Evolutionary conservation across 2,797 vertebrate genomes (phyloP).

Genomic region (Buphagus erythrorhynchus): DNA sequence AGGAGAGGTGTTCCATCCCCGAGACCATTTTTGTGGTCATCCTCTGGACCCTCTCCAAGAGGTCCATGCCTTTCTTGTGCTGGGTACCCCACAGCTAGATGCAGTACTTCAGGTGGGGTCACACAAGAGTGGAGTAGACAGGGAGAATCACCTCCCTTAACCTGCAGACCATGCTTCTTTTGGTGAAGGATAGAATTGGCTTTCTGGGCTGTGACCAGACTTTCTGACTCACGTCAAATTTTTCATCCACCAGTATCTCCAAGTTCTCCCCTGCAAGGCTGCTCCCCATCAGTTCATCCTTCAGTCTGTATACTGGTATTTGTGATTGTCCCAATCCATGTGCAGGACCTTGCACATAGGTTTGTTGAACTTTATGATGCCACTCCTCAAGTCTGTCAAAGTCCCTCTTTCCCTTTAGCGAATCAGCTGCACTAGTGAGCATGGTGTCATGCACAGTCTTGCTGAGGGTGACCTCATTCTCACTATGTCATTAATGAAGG

Average conservation of each 20-base stretch:
- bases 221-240: background rate
- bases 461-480: background rate
- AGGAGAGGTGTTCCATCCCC: background rate
- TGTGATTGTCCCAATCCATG: background rate
- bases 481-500: background rate
- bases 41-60: background rate
- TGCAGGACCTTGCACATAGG: background rate
- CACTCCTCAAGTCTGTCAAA: background rate
- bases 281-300: background rate
- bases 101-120: background rate
- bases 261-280: background rate
- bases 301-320: background rate
- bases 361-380: background rate
- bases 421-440: background rate
- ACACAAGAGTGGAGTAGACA: background rate
- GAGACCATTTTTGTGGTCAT: background rate
- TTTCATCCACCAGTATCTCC: background rate
- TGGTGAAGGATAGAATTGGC: background rate
- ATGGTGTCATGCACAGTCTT: background rate
- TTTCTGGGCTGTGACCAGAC: background rate
- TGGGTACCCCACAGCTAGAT: background rate
- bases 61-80: background rate
- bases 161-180: background rate
- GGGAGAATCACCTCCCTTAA: background rate
- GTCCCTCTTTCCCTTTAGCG: fast-evolving